Evolutionary conservation across 2,113 vertebrate genomes (phyloP), one percentile per base, ranked within the genome.

Genomic region (Neopipo cinnamomea): DNA sequence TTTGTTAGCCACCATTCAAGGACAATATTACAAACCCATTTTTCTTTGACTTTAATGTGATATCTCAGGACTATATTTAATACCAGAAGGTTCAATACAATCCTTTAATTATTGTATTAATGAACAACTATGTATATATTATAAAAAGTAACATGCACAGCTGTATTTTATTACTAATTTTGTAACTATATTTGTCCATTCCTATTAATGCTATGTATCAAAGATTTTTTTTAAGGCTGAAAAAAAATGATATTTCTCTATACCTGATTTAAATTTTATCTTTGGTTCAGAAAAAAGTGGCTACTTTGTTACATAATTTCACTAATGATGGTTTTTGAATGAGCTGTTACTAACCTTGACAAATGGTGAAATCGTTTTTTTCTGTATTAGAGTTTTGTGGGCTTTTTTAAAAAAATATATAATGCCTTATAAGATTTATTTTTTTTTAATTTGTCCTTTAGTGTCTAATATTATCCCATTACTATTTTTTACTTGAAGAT

Each of bases 211-310:
- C 37, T 61, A 30, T 23, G 12, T 27, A 42, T 12, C 4, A 46
- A 71, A 44, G 3, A 1, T 8, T 6, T 25, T 25, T 55, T 30
- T 41, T 21, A n/a, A 42, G 5, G 2, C 6, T 58, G 1, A 2
- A 76, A 33, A 53, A 2, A 49, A 66, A 49, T 47, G 6, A 39
- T 23, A 2, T 46, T 58, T 83, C 68, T 46, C 14, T 61, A 9
- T 49, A 22, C 7, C 7, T 55, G 3, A 11, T 7, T 9, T 63
- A 33, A 84, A 61, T 56, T 65, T 49, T 7, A 59, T 71, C 4
- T 58, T 44, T 49, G 16, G 5, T 33, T 17, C 33, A 49, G 41
- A 22, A 3, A 23, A 42, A 49, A 30, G 2, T 7, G 27, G 2
- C 5, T 46, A 12, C 6, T 80, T 59, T 39, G 6, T 9, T 37